Evolutionary conservation across 1,140 invertebrate genomes (phyloP), one percentile per base, ranked within the genome.

Genomic region (Acyrthosiphon pisum): DNA sequence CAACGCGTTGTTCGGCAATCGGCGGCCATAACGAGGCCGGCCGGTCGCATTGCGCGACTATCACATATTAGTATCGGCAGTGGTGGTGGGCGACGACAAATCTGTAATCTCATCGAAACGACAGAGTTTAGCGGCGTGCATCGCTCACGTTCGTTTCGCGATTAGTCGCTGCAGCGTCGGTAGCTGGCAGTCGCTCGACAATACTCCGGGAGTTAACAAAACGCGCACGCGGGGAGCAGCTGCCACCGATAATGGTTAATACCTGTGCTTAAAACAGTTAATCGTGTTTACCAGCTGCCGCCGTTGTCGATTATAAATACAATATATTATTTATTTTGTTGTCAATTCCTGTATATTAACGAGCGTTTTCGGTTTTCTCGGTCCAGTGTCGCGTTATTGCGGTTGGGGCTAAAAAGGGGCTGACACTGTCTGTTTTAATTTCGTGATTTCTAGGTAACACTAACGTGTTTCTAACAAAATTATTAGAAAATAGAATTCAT

Each of bases 91-190:
- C 26, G 46, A 92, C 44, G 50, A 83, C 46, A 83, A 92, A 92
- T 92, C 90, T 76, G 90, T 92, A 83, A 83, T 92, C 30, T 83
- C 35, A 53, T 83, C 76, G 76, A 92, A 92, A 92, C 90, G 48
- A 92, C 76, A 8, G 60, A 46, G 76, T 92, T 91, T 35, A 9
- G n/a, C n/a, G 20, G 50, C 50, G 26, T 60, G n/a, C 26, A 26
- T 3, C 30, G 3, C 4, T 14, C 44, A 68, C 18, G 50, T 60
- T 30, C 37, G 88, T 53, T 37, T 46, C 87, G 87, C 87, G 87
- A 53, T 89, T 56, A 46, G 90, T 76, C 7, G 53, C 23, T 8
- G 30, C 35, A 30, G 18, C 37, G 35, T 41, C 18, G 20, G 89
- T 44, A 26, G 68, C 23, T 22, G 35, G 68, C 76, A 26, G 76